Conservation (phyloP, 2,113 vertebrate genomes). For the Paedocypris sp. region DNA sequence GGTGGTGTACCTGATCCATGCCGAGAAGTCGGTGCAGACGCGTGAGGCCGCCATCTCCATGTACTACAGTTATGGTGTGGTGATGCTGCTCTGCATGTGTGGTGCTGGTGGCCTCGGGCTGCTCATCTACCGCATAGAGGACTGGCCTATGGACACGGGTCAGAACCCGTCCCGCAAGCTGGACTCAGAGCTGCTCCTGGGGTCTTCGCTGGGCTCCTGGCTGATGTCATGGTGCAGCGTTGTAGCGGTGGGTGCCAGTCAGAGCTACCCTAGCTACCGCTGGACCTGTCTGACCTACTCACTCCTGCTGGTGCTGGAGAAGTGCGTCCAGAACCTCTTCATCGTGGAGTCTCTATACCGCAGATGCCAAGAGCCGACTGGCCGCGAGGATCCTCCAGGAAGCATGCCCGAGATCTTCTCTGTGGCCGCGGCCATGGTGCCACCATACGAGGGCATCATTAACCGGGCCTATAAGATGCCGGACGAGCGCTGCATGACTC, state of each 20-base stretch:
- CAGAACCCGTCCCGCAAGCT: slow-evolving; percentile 81
- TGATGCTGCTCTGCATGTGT: slow-evolving; percentile 75
- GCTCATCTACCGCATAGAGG: slow-evolving; percentile 70
- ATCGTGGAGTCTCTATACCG: slow-evolving; percentile 85
- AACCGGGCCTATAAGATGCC: slow-evolving; percentile 52
- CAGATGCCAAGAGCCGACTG: slow-evolving; percentile 25
- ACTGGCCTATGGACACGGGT: slow-evolving; percentile 65
- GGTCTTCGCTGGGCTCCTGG: slow-evolving; percentile 84
- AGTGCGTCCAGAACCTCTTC: slow-evolving; percentile 90
- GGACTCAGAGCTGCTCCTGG: slow-evolving; percentile 78
- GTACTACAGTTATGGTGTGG: slow-evolving; percentile 80
- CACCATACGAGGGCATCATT: slow-evolving; percentile 59
- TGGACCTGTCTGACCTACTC: slow-evolving; percentile 86
- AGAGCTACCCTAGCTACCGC: slow-evolving; percentile 57
- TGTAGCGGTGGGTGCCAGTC: slow-evolving; percentile 68
- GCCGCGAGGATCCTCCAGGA: slow-evolving; percentile 15
- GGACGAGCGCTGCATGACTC: slow-evolving; percentile 26
- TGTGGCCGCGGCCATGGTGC: slow-evolving; percentile 52
- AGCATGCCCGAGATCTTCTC: slow-evolving; percentile 66
- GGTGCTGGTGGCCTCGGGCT: slow-evolving; percentile 63
- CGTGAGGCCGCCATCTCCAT: slow-evolving; percentile 73
- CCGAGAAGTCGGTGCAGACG: slow-evolving; percentile 64
- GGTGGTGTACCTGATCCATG: slow-evolving; percentile 77
- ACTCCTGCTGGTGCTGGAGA: slow-evolving; percentile 75
- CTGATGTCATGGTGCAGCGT: slow-evolving; percentile 93